Evolutionary conservation across 2,113 vertebrate species (phyloP).

Genomic region (Regulus satrapa): DNA sequence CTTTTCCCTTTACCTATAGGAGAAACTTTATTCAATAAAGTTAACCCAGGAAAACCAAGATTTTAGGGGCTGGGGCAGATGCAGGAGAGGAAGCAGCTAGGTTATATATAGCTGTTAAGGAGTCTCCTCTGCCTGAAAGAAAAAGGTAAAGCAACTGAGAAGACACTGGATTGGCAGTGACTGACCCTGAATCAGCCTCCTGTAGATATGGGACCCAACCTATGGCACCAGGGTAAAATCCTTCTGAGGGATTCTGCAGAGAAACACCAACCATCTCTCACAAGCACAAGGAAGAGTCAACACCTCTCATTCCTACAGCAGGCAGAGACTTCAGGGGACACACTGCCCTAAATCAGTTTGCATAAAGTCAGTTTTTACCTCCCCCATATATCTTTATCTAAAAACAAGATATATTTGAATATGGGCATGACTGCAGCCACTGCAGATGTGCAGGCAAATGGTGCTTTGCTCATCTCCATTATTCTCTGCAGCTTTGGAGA

Average conservation of each 20-base stretch:
- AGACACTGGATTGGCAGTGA: background rate
- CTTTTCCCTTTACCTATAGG: background rate
- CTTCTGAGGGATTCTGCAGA: background rate
- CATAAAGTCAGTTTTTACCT: background rate
- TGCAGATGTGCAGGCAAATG: background rate
- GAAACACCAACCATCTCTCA: background rate
- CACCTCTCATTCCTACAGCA: background rate
- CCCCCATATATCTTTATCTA: background rate
- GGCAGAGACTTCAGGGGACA: background rate
- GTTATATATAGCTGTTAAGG: background rate
- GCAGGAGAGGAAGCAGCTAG: background rate
- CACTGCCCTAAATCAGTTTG: background rate
- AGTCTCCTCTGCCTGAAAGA: background rate
- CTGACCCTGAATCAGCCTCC: background rate
- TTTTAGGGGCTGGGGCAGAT: background rate
- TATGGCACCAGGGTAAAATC: background rate
- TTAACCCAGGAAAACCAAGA: background rate
- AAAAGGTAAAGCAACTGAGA: background rate
- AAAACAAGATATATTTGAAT: background rate
- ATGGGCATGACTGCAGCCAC: background rate
- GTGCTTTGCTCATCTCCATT: background rate
- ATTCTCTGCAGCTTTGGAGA: background rate
- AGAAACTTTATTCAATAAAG: background rate
- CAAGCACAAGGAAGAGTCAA: rapidly evolving
- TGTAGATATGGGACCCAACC: background rate